phyloP scores from a whole-genome alignment of 2,888 invertebrate genomes.

The Psylliodes chrysocephalus region DNA sequence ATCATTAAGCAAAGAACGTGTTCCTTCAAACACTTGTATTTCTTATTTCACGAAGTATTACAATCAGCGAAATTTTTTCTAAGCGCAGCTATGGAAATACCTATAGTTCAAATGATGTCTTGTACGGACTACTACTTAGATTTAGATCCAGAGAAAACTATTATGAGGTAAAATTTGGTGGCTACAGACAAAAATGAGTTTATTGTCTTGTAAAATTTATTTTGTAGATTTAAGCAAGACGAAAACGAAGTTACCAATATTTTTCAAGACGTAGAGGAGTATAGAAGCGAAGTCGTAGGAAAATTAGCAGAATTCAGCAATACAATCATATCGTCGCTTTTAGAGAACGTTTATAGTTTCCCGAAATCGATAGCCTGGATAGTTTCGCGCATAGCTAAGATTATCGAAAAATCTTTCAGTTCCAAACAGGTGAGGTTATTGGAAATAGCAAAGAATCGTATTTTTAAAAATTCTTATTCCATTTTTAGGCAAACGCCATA shows the following conservation, averaged over 20 bases:
- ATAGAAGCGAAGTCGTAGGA: slow-evolving; percentile 82
- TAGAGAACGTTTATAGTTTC: slow-evolving; percentile 88
- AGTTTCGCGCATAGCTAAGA: slow-evolving; percentile 83
- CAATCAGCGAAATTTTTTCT: slow-evolving; percentile 93
- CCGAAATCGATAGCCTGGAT: slow-evolving; percentile 92
- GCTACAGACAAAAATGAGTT: slow-evolving; percentile 1
- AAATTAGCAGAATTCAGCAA: slow-evolving; percentile 82
- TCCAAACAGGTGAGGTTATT: slow-evolving; percentile 65
- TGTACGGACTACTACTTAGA: slow-evolving; percentile 93
- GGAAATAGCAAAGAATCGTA: too few relatives aligned
- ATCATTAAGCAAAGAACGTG: slow-evolving; percentile 86
- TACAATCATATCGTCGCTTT: slow-evolving; percentile 83
- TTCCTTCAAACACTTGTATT: slow-evolving; percentile 87
- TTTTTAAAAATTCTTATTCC: too few relatives aligned
- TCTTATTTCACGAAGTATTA: slow-evolving; percentile 87
- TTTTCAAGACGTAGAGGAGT: slow-evolving; percentile 70
- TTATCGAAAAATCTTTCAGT: slow-evolving; percentile 71
- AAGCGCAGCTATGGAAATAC: slow-evolving; percentile 89
- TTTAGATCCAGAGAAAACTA: slow-evolving; percentile 87
- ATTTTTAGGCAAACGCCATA: slow-evolving; percentile 68
- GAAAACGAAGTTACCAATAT: slow-evolving; percentile 47
- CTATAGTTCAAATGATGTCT: slow-evolving; percentile 89
- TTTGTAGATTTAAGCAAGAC: slow-evolving; percentile 49
- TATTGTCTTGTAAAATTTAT: neutral
- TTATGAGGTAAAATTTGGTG: slow-evolving; percentile 69